Evolutionary conservation across 1,140 invertebrate genomes (phyloP), one percentile per base, ranked within the genome.

Genomic region (Aphaenogaster floridana): DNA sequence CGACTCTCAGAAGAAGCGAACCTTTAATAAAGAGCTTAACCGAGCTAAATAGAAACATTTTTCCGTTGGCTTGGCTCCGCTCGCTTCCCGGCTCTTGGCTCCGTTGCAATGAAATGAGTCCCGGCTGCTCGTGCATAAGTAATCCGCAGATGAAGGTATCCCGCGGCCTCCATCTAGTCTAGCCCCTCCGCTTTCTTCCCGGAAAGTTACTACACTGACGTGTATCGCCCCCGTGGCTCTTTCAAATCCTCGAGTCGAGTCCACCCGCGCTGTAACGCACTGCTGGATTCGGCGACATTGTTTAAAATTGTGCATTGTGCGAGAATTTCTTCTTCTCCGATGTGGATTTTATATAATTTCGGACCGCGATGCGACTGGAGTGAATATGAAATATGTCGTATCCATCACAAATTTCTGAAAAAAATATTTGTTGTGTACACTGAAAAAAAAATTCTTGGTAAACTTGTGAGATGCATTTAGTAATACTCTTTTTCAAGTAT

Each of bases 31-130:
- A 94, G 93, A 93, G 94, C 93, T 94, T 93, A 94, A 94, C 89
- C 88, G 85, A 88, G 92, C 93, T 95, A 95, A 95, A 95, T 95
- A 94, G 94, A 95, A 95, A 94, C 94, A 94, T 94, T 94, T 94
- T 93, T 94, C 92, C 92, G 90, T 92, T 86, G 92, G 90, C 91
- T 93, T 92, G 88, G 86, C 90, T 93, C 90, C 66, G 48, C 72
- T 90, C 63, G 71, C 83, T 84, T 87, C 83, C 76, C 89, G 78
- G 86, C 77, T 91, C 91, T 91, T 88, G 88, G 86, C 91, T 92
- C 86, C 92, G 90, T 89, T 91, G 93, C 93, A 93, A 90, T 90
- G 93, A 93, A 92, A 93, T 91, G 91, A 94, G 92, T 93, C 93
- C 89, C 91, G 91, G 89, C 92, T 89, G 91, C 93, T 94, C 92